These are phyloP conservation scores for Apocheima hispidaria DNA, from an alignment of 2,888 invertebrate species.

Conservation along the genomic window DNA sequence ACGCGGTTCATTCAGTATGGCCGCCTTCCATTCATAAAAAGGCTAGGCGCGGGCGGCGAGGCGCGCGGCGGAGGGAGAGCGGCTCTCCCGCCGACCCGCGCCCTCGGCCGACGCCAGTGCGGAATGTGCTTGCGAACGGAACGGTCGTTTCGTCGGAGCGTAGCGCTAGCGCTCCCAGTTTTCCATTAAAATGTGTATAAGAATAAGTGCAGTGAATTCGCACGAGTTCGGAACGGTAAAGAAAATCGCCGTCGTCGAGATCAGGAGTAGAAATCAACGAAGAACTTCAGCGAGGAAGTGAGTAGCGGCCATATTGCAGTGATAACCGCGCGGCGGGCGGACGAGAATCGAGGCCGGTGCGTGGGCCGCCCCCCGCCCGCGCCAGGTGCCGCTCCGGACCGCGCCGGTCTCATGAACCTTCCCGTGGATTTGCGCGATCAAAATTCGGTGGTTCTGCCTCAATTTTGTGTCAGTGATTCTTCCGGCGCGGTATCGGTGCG, in stretches of 20 bases:
- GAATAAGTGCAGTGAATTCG: constrained; percentile 86
- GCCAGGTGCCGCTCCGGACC: constrained; percentile 87
- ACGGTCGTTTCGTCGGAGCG: constrained; percentile 87
- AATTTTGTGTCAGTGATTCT: constrained; percentile 79
- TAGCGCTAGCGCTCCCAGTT: constrained; percentile 86
- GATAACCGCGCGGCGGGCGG: constrained; percentile 87
- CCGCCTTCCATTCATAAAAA: constrained; percentile 91
- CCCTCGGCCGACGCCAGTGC: constrained; percentile 84
- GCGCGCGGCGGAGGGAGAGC: constrained; percentile 82
- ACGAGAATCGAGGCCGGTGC: constrained; percentile 87
- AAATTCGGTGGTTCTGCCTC: constrained; percentile 81
- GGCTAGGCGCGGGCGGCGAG: constrained; percentile 83
- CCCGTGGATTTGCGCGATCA: constrained; percentile 86
- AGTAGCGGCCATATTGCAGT: constrained; percentile 87
- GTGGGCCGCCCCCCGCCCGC: constrained; percentile 86
- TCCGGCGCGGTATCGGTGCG: constrained; percentile 78
- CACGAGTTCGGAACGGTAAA: constrained; percentile 85
- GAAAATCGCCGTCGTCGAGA: constrained; percentile 85
- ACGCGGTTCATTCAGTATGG: constrained; percentile 90
- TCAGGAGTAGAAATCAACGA: constrained; percentile 86
- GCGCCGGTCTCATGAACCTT: constrained; percentile 87
- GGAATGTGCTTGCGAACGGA: constrained; percentile 85
- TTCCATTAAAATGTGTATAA: constrained; percentile 87
- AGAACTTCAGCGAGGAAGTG: constrained; percentile 87
- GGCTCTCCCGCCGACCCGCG: constrained; percentile 82